Evolutionary conservation across 2,797 vertebrate genomes (phyloP).

Genomic region (Hemitrygon akajei): DNA sequence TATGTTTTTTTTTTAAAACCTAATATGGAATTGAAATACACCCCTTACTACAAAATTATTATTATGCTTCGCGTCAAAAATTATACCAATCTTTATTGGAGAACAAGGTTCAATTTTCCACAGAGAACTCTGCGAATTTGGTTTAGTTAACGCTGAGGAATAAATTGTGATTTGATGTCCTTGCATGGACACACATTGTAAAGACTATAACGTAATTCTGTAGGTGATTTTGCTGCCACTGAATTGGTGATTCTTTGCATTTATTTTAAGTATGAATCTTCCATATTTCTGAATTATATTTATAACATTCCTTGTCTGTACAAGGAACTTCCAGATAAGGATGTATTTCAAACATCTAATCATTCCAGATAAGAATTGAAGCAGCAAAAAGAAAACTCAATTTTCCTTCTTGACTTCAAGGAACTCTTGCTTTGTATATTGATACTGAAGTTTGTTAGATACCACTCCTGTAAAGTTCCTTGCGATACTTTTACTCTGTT

Average conservation of each 20-base stretch:
- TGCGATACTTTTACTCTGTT: background rate
- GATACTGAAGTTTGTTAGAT: background rate
- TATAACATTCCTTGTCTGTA: background rate
- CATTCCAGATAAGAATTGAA: background rate
- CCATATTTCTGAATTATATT: background rate
- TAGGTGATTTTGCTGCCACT: background rate
- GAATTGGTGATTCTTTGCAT: background rate
- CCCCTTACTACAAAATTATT: background rate
- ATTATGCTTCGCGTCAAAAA: background rate
- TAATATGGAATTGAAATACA: background rate
- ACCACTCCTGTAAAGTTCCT: background rate
- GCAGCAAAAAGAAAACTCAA: background rate
- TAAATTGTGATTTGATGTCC: background rate
- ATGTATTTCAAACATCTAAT: background rate
- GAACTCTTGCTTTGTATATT: too few relatives aligned
- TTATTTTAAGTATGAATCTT: background rate
- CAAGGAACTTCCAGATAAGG: background rate
- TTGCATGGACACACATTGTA: background rate
- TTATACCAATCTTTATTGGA: background rate
- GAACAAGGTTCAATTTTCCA: background rate
- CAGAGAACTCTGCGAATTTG: background rate
- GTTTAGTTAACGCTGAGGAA: background rate
- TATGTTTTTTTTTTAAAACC: background rate
- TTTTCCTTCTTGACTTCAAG: background rate
- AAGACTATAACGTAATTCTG: background rate